Evolutionary conservation across 2,113 vertebrate genomes (phyloP).

Genomic region (Silurus meridionalis): DNA sequence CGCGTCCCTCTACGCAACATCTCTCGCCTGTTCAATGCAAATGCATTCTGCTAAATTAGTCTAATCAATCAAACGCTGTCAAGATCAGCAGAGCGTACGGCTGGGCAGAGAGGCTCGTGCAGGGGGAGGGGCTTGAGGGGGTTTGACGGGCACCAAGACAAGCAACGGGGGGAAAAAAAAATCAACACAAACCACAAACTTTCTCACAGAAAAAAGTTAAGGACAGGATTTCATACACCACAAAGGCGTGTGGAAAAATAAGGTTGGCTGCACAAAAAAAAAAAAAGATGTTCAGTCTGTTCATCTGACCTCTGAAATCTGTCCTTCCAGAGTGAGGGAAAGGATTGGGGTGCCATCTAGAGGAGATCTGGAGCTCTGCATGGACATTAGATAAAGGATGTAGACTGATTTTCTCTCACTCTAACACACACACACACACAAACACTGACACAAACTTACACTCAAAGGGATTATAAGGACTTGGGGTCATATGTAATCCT

Average conservation of each 20-base stretch:
- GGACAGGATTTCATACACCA: not conserved
- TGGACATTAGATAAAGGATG: not conserved
- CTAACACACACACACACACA: not conserved
- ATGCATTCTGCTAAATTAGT: constrained; percentile 39
- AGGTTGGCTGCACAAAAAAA: constrained; percentile 18
- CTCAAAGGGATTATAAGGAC: not conserved
- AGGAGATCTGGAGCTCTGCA: not conserved
- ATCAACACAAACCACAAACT: not conserved
- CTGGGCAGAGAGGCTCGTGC: not conserved
- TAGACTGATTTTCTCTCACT: not conserved
- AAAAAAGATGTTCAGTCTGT: not conserved
- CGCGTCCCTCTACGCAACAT: not conserved
- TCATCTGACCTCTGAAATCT: not conserved
- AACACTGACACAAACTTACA: not conserved
- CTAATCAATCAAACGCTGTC: constrained; percentile 41
- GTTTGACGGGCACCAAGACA: not conserved
- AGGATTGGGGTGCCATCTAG: constrained; percentile 37
- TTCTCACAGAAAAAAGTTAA: not conserved
- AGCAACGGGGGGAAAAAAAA: not conserved
- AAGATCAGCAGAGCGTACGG: not conserved
- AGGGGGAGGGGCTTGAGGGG: not conserved
- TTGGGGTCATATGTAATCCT: not conserved
- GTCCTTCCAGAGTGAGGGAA: not conserved
- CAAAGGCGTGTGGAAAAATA: constrained; percentile 11
- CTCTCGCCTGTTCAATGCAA: constrained; percentile 12